phyloP scores from a whole-genome alignment of 2,888 invertebrate genomes.

The Melieria omissa region DNA sequence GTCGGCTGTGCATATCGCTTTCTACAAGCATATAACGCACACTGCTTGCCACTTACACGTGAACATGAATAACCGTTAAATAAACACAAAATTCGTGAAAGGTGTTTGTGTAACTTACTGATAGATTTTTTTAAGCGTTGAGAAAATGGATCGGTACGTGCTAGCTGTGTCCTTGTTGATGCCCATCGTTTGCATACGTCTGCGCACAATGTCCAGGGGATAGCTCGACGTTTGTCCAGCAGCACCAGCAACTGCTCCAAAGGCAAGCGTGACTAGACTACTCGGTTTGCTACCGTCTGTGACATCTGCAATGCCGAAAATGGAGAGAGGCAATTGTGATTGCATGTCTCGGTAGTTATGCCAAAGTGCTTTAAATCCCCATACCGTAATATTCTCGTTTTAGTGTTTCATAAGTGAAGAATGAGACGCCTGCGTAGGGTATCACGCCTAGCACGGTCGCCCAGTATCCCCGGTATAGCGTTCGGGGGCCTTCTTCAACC shows the following conservation, averaged over 20 bases:
- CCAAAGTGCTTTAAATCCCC: background rate
- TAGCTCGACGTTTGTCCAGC: constrained; percentile 96
- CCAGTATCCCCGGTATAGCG: constrained; percentile 86
- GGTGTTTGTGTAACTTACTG: constrained; percentile 69
- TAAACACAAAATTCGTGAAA: background rate
- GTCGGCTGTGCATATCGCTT: too few relatives aligned
- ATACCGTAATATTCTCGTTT: constrained; percentile 82
- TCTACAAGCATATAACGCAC: too few relatives aligned
- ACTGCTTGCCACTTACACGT: background rate
- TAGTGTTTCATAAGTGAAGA: constrained; percentile 95
- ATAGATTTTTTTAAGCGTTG: constrained; percentile 77
- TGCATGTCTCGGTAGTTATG: too few relatives aligned
- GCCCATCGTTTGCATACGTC: constrained; percentile 73
- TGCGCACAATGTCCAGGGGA: constrained; percentile 89
- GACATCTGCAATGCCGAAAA: constrained; percentile 58
- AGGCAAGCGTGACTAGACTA: constrained; percentile 76
- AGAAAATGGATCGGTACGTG: constrained; percentile 73
- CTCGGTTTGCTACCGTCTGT: constrained; percentile 67
- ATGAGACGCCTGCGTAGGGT: constrained; percentile 96
- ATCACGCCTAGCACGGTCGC: constrained; percentile 94
- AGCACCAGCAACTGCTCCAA: constrained; percentile 92
- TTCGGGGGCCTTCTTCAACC: constrained; percentile 78
- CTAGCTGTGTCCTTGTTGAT: constrained; percentile 64
- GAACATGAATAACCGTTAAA: background rate
- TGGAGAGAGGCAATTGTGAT: too few relatives aligned